Percentiles rank a stretch among this genome's conserved stretches.
These are phyloP conservation scores for Eonycteris spelaea DNA, from an alignment of 2,113 vertebrate species.

Conservation along the genomic window DNA sequence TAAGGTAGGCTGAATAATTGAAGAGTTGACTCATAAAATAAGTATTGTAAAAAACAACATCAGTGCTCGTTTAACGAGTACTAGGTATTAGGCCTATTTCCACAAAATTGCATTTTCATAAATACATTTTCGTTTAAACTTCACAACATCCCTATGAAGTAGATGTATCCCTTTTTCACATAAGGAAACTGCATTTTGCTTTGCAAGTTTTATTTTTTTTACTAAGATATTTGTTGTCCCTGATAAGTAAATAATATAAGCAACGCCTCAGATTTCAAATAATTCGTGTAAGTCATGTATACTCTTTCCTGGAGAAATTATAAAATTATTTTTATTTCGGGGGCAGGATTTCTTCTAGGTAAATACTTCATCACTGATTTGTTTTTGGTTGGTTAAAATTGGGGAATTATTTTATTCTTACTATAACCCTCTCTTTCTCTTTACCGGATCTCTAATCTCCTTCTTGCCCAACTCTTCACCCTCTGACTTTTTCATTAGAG, in stretches of 20 bases:
- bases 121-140: neutral
- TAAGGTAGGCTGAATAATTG: neutral
- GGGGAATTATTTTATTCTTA: neutral
- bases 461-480: neutral
- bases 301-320: neutral
- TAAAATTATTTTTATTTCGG: neutral
- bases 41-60: neutral
- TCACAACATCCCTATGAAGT: neutral
- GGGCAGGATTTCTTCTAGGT: neutral
- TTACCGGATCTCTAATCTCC: neutral
- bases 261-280: neutral
- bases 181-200: neutral
- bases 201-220: neutral
- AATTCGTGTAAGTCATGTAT: neutral
- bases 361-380: neutral
- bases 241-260: neutral
- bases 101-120: neutral
- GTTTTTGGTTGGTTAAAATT: neutral
- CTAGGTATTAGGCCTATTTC: neutral
- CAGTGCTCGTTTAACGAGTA: neutral
- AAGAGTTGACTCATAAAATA: neutral
- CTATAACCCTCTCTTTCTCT: neutral
- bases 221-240: neutral
- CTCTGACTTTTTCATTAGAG: slow-evolving; percentile 6
- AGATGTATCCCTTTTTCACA: neutral